phyloP scores from a whole-genome alignment of 2,888 invertebrate species.

The Chymomyza fuscimana region DNA sequence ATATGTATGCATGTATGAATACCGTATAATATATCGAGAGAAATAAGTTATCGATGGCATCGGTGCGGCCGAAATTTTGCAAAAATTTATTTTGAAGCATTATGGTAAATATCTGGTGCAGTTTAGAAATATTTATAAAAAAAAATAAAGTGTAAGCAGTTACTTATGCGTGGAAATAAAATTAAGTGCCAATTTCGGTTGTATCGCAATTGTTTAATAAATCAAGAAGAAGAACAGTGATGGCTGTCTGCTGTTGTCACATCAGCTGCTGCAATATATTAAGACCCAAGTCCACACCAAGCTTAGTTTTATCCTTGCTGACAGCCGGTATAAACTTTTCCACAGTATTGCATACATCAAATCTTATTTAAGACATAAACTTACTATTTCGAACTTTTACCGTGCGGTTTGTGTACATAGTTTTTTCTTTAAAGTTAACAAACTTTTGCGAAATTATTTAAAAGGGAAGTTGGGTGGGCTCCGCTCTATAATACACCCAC shows the following conservation, averaged over 20 bases:
- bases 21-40: not conserved
- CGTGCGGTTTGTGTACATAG: not conserved
- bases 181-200: not conserved
- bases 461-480: not conserved
- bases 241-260: not conserved
- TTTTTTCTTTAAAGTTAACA: not conserved
- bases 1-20: not conserved
- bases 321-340: not conserved
- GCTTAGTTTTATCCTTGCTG: not conserved
- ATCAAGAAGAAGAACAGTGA: not conserved
- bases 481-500: not conserved
- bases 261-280: not conserved
- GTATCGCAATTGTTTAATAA: not conserved
- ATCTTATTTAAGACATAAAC: not conserved
- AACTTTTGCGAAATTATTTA: not conserved
- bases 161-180: not conserved
- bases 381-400: not conserved
- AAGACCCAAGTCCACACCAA: not conserved
- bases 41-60: conserved; percentile 39
- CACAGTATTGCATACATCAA: not conserved
- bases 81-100: conserved; percentile 34
- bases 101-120: conserved; percentile 41
- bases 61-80: conserved; percentile 37
- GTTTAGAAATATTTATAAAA: not conserved
- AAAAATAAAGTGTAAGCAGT: not conserved